Percentiles rank a stretch among this genome's conserved stretches.
Conservation (phyloP, 2,113 vertebrate genomes). For the Pterophyllum scalare region DNA sequence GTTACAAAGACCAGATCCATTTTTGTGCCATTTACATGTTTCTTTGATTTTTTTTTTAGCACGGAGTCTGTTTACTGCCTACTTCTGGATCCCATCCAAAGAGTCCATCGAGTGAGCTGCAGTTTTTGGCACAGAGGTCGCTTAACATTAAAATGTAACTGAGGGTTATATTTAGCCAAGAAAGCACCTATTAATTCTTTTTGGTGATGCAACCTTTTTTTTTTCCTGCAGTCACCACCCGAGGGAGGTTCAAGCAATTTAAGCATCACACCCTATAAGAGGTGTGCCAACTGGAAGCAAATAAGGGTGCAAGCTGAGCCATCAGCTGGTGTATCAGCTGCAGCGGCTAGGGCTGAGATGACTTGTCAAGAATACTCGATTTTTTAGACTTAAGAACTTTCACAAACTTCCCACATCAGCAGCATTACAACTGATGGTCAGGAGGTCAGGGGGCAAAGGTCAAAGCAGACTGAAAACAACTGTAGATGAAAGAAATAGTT, state of each 20-base stretch:
- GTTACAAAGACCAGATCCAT: background rate
- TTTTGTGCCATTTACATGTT: background rate
- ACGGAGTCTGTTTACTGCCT: background rate
- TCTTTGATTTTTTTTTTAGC: background rate
- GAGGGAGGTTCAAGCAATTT: background rate
- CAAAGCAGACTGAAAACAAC: background rate
- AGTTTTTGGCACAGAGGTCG: no score
- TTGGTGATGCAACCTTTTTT: no score
- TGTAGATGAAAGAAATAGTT: background rate
- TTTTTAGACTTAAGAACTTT: background rate
- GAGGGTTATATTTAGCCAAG: no score
- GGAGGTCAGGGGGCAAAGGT: conserved; percentile 8
- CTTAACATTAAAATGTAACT: no score
- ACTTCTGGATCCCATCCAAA: no score
- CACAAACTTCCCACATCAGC: background rate
- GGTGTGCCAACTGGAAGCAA: no score
- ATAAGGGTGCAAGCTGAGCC: background rate
- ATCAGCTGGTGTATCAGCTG: background rate
- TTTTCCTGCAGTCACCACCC: no score
- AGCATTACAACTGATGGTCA: background rate
- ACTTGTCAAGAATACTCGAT: background rate
- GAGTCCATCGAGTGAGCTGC: no score
- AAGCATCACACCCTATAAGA: background rate
- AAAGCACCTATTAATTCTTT: no score
- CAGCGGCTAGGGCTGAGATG: background rate